These are phyloP conservation scores for Tringa solitaria DNA, from an alignment of 2,113 vertebrate species.

Conservation along the genomic window DNA sequence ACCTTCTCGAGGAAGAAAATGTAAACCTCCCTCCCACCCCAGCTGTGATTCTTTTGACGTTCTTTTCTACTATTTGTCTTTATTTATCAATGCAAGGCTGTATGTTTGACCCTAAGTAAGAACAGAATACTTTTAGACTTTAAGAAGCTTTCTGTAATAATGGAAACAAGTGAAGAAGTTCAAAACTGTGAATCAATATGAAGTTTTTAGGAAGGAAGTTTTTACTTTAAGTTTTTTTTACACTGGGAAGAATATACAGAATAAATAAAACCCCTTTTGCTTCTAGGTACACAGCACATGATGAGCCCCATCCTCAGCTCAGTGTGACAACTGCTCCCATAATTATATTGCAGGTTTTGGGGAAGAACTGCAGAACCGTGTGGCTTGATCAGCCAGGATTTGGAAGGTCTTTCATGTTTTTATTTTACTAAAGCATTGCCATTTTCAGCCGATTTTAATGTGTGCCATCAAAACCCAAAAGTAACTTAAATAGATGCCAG, in stretches of 20 bases:
- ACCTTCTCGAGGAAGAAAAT: constrained; percentile 1
- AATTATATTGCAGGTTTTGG: neutral
- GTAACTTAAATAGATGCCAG: neutral
- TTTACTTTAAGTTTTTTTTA: neutral
- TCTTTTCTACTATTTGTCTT: constrained; percentile 21
- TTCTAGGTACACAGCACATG: neutral
- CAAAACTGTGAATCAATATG: neutral
- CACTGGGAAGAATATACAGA: neutral
- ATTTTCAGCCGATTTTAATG: constrained; percentile 26
- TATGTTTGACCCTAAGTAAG: neutral
- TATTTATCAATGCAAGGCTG: constrained; percentile 25
- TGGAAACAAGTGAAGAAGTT: neutral
- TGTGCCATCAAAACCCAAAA: neutral
- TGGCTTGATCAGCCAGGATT: neutral
- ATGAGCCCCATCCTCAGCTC: neutral
- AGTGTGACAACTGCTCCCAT: neutral
- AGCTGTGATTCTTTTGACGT: constrained; percentile 7
- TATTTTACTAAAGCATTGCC: neutral
- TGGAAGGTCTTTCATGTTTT: neutral
- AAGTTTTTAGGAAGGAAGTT: neutral
- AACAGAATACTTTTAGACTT: neutral
- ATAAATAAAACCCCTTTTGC: neutral
- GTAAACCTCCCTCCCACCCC: neutral
- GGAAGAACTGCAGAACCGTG: neutral
- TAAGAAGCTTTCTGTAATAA: neutral